Conservation (phyloP, 2,888 invertebrate species). For the Lottia gigantea region DNA sequence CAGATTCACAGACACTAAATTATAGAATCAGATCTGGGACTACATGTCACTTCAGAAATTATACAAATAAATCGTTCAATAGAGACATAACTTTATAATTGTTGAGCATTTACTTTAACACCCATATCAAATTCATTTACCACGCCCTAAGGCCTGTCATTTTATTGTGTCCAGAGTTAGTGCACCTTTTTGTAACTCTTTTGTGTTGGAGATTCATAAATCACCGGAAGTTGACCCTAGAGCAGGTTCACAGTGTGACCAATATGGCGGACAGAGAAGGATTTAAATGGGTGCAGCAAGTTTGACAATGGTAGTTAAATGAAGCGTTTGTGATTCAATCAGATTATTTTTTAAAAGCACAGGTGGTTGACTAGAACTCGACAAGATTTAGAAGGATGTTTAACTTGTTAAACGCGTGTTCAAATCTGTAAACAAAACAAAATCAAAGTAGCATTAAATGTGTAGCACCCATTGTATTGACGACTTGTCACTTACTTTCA, state of each 20-base stretch:
- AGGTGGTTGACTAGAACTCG: neutral
- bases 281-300: neutral
- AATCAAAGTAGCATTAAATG: constrained; percentile 8
- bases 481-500: neutral
- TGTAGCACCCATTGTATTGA: neutral
- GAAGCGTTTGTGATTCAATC: neutral
- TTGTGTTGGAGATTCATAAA: constrained; percentile 3
- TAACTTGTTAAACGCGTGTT: constrained; percentile 9
- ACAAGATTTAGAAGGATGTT: neutral
- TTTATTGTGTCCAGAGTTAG: constrained; percentile 2
- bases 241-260: neutral
- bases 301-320: neutral
- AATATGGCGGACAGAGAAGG: neutral
- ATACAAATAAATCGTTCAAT: neutral
- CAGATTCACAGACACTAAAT: too few relatives aligned
- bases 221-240: constrained; percentile 10
- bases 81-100: neutral
- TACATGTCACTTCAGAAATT: too few relatives aligned
- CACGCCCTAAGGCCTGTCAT: neutral
- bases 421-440: constrained; percentile 1
- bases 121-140: neutral
- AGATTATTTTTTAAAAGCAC: constrained; percentile 1
- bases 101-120: neutral
- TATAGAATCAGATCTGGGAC: too few relatives aligned
- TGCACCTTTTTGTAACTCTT: constrained; percentile 5